Base-by-base conservation (phyloP, 2,888 invertebrate species). In the Agrochola circellaris region DNA sequence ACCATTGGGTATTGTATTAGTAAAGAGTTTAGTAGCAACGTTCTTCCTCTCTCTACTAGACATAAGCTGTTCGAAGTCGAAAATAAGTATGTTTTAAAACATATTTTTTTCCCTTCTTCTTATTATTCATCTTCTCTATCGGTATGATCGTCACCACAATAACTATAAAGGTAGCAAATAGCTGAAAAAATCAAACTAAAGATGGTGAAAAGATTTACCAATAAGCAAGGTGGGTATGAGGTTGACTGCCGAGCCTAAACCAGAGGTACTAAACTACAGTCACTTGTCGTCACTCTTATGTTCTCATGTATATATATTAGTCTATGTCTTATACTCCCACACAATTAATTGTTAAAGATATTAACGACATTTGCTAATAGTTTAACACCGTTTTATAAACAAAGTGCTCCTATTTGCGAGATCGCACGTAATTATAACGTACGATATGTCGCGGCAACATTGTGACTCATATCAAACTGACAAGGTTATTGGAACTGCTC, bases 401-500 rank as follows among this genome's bases (percentile, higher is more conserved):
- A 64, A 73, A 79, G 62, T 80, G 71, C 42, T 79, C 69, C 66
- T 74, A 84, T 87, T 84, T 76, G 68, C 64, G 54, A 76, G 77
- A 77, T 86, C 75, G 45, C 83, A 83, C 80, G 61, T 75, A 76
- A 78, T 77, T 77, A 81, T 74, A 78, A 77, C 20, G 62, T 75
- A 73, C 2, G 66, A 83, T 75, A 85, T 79, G 87, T 88, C 79
- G 82, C 75, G 69, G 85, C 75, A 75, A 82, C 74, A 81, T 72
- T 84, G 84, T 92, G 91, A 92, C 75, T 91, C 90, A 91, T 88
- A 83, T 83, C 79, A 77, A 72, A 86, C 81, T 88, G 89, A 89
- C 92, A 91, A 90, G 91, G 91, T 87, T 91, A 83, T 89, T 91
- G 91, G 92, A 89, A 56, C 26, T 34, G 48, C 15, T 88, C 91